A percentile compares a stretch with the other conserved stretches of the same genome.
Evolutionary conservation across 23 tunicate genomes (phyloP).

Genomic region (Clavelina lepadiformis): DNA sequence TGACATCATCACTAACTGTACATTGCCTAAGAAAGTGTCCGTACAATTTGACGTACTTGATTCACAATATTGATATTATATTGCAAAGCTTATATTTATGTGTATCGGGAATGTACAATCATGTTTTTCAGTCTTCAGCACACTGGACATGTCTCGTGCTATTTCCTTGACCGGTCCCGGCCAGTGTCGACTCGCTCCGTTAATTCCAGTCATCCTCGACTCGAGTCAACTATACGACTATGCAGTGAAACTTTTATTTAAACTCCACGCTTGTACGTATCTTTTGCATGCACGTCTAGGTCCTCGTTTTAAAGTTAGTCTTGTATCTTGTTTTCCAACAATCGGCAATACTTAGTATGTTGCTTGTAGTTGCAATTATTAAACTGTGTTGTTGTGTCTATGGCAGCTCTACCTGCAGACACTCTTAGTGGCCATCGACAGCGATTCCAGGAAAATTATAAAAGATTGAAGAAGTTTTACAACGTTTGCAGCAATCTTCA

Average conservation of each 20-base stretch:
- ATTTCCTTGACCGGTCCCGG: constrained; percentile 85
- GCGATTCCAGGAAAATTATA: constrained; percentile 41
- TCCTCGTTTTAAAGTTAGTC: neutral
- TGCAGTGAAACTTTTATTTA: constrained; percentile 71
- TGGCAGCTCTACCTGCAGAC: constrained; percentile 67
- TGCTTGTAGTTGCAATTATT: neutral
- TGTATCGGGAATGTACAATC: neutral
- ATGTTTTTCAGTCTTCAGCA: constrained; percentile 59
- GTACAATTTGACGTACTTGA: no score
- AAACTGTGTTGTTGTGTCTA: neutral
- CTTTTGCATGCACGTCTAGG: neutral
- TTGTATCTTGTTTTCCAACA: neutral
- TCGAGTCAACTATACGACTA: constrained; percentile 87
- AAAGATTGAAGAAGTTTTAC: constrained; percentile 60
- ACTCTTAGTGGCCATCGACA: constrained; percentile 76
- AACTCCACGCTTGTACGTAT: constrained; percentile 68
- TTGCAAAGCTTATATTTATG: no score
- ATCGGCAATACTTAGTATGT: neutral
- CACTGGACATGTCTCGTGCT: constrained; percentile 74
- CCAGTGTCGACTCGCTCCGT: constrained; percentile 91
- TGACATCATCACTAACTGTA: no score
- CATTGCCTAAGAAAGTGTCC: no score
- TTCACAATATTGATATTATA: no score
- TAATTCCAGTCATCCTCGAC: constrained; percentile 80
- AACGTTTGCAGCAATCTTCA: constrained; percentile 78